These are phyloP conservation scores for Isichthys henryi DNA, from an alignment of 2,113 vertebrate species.

Conservation along the genomic window DNA sequence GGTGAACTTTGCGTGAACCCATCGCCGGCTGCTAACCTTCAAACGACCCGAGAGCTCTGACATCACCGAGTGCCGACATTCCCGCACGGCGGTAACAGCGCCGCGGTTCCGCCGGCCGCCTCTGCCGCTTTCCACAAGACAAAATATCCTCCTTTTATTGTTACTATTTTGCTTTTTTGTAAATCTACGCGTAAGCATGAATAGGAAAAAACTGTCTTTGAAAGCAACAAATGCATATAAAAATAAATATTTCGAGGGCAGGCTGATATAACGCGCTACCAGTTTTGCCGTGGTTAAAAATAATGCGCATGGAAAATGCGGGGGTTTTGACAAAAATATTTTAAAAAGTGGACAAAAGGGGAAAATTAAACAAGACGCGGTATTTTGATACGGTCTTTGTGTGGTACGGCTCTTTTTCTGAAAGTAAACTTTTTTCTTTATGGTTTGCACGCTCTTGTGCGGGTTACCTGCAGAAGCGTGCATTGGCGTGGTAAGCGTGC, in stretches of 20 bases:
- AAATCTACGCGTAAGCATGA: not conserved
- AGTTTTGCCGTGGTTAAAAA: not conserved
- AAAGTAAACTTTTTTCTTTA: not conserved
- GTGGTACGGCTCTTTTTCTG: not conserved
- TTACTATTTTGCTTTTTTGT: not conserved
- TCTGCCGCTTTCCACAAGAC: not conserved
- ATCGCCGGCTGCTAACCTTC: conserved; percentile 98
- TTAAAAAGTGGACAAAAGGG: conserved; percentile 31
- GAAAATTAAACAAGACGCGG: conserved; percentile 13
- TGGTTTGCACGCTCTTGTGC: not conserved
- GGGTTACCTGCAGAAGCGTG: not conserved
- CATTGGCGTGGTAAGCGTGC: not conserved
- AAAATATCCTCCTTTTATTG: not conserved
- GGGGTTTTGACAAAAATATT: not conserved
- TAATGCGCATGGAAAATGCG: not conserved
- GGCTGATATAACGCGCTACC: not conserved
- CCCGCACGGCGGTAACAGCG: conserved; percentile 69
- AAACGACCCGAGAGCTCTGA: conserved; percentile 94
- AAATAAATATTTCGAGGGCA: not conserved
- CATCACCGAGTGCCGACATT: conserved; percentile 91
- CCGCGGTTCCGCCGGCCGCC: conserved; percentile 51
- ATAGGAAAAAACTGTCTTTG: not conserved
- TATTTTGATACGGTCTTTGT: not conserved
- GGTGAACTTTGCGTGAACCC: conserved; percentile 98
- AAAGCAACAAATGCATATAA: not conserved